Percentiles rank a stretch among this genome's conserved stretches.
Conservation (phyloP, 30 jellyfish, hydroid and myxozoan species). For the Chrysaora quinquecirrha region DNA sequence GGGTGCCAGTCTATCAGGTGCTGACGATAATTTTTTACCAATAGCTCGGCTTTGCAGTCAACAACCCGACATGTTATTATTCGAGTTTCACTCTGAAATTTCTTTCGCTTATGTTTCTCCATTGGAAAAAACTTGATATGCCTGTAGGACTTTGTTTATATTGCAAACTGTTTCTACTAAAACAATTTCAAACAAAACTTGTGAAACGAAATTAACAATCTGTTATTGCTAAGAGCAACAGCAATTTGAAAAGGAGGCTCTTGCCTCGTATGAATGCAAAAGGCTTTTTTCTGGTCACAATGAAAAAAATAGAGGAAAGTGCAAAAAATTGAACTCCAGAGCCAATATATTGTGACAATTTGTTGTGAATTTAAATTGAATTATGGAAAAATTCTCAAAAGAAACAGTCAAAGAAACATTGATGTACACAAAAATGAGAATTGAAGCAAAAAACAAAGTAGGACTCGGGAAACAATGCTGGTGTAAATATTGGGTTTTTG, state of each 20-base stretch:
- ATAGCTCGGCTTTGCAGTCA: conserved; percentile 1
- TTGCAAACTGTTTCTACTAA: not conserved
- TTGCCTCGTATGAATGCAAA: no score
- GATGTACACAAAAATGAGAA: not conserved
- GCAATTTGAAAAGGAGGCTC: not conserved
- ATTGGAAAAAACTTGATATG: not conserved
- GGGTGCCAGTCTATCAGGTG: conserved; percentile 37
- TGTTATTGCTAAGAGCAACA: conserved; percentile 1
- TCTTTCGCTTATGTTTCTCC: conserved; percentile 2
- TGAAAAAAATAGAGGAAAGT: not conserved
- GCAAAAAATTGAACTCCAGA: not conserved
- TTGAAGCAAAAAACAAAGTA: not conserved
- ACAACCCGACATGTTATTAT: conserved; percentile 1
- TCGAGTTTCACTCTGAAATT: conserved; percentile 1
- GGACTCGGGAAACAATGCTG: not conserved
- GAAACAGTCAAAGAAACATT: not conserved
- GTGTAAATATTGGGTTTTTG: not conserved
- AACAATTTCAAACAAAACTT: not conserved
- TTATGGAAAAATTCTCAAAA: not conserved
- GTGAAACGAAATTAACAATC: not conserved
- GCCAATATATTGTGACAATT: not conserved
- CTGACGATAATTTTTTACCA: not conserved
- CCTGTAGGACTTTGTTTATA: conserved; percentile 1
- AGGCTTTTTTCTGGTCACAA: not conserved
- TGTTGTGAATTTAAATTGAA: not conserved